A percentile compares a stretch with the other conserved stretches of the same genome.
phyloP scores from a whole-genome alignment of 2,113 vertebrate genomes.

The Panthera leo region DNA sequence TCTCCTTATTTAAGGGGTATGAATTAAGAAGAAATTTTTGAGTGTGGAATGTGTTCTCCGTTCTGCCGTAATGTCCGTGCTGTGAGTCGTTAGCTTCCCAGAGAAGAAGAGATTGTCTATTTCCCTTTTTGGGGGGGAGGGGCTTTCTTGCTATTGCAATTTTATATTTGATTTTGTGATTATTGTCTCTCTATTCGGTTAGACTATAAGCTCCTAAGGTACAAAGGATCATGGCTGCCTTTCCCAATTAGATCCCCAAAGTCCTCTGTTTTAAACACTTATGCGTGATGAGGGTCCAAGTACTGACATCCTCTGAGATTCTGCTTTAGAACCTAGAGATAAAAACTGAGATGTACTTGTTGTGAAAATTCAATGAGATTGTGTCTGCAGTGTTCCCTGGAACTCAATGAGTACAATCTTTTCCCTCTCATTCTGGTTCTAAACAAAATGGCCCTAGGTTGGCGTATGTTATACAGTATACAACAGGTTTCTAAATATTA shows the following conservation, averaged over 20 bases:
- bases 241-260: background rate
- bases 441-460: background rate
- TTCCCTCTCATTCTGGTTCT: background rate
- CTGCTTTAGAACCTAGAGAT: background rate
- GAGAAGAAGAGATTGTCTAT: background rate
- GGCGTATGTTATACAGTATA: background rate
- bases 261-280: background rate
- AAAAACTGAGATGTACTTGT: background rate
- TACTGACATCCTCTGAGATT: background rate
- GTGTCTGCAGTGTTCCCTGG: background rate
- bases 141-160: background rate
- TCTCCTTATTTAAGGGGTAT: background rate
- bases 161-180: background rate
- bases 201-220: too few relatives aligned
- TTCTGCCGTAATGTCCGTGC: background rate
- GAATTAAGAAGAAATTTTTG: background rate
- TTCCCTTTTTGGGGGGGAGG: rapidly evolving
- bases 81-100: background rate
- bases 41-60: background rate
- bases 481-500: background rate
- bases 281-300: background rate
- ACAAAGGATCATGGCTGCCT: background rate
- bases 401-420: background rate
- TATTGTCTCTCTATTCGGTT: background rate
- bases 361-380: background rate